Base-by-base conservation (phyloP, 2,797 vertebrate species). In the Gouania willdenowi region DNA sequence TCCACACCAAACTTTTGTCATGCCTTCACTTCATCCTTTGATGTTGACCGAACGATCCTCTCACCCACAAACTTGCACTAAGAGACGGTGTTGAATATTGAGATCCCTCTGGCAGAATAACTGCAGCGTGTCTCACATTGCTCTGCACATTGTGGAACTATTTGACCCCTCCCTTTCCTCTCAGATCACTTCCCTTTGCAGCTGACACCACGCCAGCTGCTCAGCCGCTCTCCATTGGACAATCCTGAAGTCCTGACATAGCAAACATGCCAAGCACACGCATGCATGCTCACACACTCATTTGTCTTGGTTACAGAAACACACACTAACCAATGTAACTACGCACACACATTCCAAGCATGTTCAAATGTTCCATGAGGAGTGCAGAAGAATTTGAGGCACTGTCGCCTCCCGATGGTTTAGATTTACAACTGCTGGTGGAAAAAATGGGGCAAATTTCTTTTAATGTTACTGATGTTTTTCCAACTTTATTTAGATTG, bases 121-220 rank as follows among this genome's bases (percentile, higher is more conserved):
- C 38, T 46, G 43, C 58, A 19, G 48, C 67, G 51, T 68, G 66
- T 57, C 71, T 60, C 33, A 30, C 74, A 83, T 83, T 51, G 45
- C 47, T 67, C 33, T 17, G 14, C 50, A 50, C 70, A 71, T 61
- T 55, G 54, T 21, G 13, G 56, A 43, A 57, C 60, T 48, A 7
- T 41, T 52, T 41, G 41, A 68, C 47, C 76, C 75, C 39, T 64
- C n/a, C n/a, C 70, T 63, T 56, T 55, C 50, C 51, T 40, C 71
- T 66, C 73, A 61, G 66, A 77, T 76, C 75, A 46, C 55, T 67
- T 61, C 71, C 74, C 66, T n/a, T 27, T 19, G 57, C 73, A 84
- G 66, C 78, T 84, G 79, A 82, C 74, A 62, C 71, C 43, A 59
- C 21, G 39, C 68, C 74, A 82, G 78, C 79, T 81, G 79, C 77